Evolutionary conservation across 2,797 vertebrate species (phyloP).

Genomic region (Petrocephalus schoutedeni): DNA sequence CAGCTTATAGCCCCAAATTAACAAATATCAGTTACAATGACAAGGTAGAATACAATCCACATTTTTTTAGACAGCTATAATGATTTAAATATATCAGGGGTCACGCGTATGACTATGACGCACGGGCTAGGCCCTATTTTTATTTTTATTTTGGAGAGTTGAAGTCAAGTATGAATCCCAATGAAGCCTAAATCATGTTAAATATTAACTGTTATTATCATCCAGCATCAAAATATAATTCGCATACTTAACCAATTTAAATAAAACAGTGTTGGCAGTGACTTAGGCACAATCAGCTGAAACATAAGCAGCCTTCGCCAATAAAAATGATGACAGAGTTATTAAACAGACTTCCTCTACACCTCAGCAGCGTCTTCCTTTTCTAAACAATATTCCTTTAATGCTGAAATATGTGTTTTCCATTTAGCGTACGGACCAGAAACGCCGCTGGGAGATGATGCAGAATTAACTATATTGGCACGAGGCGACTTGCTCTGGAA

Average conservation of each 20-base stretch:
- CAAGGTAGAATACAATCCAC: not conserved
- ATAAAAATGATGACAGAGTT: slow-evolving; percentile 91
- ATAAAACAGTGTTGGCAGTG: slow-evolving; percentile 57
- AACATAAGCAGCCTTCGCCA: slow-evolving; percentile 55
- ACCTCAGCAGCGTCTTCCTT: slow-evolving; percentile 87
- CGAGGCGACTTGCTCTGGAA: slow-evolving; percentile 70
- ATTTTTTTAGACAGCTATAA: not conserved
- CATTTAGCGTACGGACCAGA: slow-evolving; percentile 74
- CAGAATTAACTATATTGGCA: slow-evolving; percentile 53
- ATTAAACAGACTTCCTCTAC: slow-evolving; percentile 89
- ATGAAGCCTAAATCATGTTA: not conserved
- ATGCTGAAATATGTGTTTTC: slow-evolving; percentile 90
- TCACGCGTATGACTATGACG: not conserved
- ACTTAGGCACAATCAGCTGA: slow-evolving; percentile 72
- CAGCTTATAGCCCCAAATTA: not conserved
- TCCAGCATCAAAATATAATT: slow-evolving; percentile 24
- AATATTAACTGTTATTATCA: not conserved
- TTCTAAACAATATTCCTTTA: slow-evolving; percentile 90
- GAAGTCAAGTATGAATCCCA: not conserved
- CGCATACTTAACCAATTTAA: slow-evolving; percentile 54
- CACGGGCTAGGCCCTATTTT: not conserved
- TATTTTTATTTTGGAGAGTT: not conserved
- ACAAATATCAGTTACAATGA: not conserved
- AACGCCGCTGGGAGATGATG: slow-evolving; percentile 65
- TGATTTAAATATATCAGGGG: not conserved